Conservation (phyloP, 2,113 vertebrate genomes). For the Marmota flaviventris region DNA sequence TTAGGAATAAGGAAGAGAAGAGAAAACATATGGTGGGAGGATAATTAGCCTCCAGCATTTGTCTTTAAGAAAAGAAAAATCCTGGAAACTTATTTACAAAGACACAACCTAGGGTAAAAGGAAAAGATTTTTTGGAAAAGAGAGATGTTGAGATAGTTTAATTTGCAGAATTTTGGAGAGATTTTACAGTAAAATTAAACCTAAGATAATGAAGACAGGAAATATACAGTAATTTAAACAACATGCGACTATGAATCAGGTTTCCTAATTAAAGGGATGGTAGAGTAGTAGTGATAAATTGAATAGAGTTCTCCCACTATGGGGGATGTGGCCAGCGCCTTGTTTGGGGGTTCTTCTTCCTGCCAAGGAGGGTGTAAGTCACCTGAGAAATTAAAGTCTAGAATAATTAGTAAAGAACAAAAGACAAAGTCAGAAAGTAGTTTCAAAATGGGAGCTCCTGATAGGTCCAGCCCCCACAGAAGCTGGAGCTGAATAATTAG, state of each 20-base stretch:
- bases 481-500: no score
- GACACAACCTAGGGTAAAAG: slow-evolving; percentile 57
- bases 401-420: no score
- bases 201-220: slow-evolving; percentile 4
- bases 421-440: no score
- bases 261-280: slow-evolving; percentile 31
- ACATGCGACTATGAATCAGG: background rate
- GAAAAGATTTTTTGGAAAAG: slow-evolving; percentile 57
- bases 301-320: background rate
- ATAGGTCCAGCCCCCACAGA: no score
- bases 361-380: no score
- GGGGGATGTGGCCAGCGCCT: no score
- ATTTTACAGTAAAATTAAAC: slow-evolving; percentile 56
- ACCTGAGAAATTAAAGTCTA: no score
- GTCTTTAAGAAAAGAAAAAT: slow-evolving; percentile 78
- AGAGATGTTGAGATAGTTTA: background rate
- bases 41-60: slow-evolving; percentile 76
- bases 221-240: slow-evolving; percentile 39
- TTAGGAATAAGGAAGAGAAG: slow-evolving; percentile 74
- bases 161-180: slow-evolving; percentile 8
- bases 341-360: no score
- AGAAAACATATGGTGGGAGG: slow-evolving; percentile 77
- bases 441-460: no score
- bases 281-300: slow-evolving; percentile 24
- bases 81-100: slow-evolving; percentile 68